phyloP scores from a whole-genome alignment of 2,797 vertebrate species.

The Huso huso region DNA sequence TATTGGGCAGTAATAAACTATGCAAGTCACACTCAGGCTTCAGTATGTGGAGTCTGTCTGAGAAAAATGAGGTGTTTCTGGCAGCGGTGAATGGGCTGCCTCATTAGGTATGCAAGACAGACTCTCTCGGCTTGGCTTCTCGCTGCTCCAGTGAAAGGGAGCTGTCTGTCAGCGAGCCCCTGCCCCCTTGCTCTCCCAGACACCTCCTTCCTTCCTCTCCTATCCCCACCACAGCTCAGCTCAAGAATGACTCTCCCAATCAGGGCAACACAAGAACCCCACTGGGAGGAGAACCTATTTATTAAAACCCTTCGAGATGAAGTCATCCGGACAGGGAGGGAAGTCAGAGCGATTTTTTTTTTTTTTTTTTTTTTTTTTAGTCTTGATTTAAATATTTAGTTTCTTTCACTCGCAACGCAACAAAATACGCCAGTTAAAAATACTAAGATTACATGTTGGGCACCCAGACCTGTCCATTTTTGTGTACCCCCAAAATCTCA shows the following conservation, averaged over 20 bases:
- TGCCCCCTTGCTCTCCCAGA: background rate
- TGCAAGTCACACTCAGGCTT: slow-evolving; percentile 4
- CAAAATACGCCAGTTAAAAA: too few species aligned
- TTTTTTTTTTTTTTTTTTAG: too few species aligned
- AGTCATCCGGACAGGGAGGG: slow-evolving; percentile 12
- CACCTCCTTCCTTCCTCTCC: too few species aligned
- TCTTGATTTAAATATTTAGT: too few species aligned
- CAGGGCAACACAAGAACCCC: background rate
- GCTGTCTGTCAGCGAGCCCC: slow-evolving; percentile 14
- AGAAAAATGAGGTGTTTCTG: slow-evolving; percentile 7
- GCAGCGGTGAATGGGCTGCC: slow-evolving; percentile 36
- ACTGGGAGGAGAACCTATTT: background rate
- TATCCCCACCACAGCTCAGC: slow-evolving; percentile 1
- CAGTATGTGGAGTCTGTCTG: slow-evolving; percentile 11
- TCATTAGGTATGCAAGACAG: slow-evolving; percentile 42
- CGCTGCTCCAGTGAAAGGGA: slow-evolving; percentile 29
- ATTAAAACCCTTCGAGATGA: background rate
- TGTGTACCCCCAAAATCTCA: too few species aligned
- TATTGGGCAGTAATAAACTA: background rate
- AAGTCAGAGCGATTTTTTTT: slow-evolving; percentile 33
- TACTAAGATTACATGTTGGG: too few species aligned
- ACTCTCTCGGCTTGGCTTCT: slow-evolving; percentile 32
- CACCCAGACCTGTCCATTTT: too few species aligned
- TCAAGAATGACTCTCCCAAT: background rate
- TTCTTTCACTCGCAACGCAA: too few species aligned